Evolutionary conservation across 1,140 invertebrate species (phyloP).

Genomic region (Sycophaga agraensis): DNA sequence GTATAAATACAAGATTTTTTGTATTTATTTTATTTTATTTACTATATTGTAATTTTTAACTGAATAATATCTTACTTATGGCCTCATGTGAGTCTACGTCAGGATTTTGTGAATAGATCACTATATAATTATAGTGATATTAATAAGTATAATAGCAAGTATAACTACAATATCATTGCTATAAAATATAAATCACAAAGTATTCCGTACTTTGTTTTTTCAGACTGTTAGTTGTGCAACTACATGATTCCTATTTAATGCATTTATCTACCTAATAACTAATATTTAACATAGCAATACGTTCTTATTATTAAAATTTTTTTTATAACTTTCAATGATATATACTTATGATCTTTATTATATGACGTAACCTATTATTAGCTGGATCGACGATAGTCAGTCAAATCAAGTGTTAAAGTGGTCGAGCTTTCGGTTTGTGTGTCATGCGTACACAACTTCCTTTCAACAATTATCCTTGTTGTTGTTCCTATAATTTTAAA

Average conservation of each 20-base stretch:
- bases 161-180: too few relatives aligned
- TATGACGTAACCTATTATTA: constrained; percentile 12
- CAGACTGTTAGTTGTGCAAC: constrained; percentile 48
- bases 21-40: too few relatives aligned
- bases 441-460: constrained; percentile 3
- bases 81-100: too few relatives aligned
- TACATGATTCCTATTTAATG: constrained; percentile 47
- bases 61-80: too few relatives aligned
- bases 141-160: too few relatives aligned
- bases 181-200: not conserved
- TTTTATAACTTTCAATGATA: constrained; percentile 16
- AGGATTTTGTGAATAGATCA: too few relatives aligned
- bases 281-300: constrained; percentile 27
- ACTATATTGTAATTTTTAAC: too few relatives aligned
- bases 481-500: constrained; percentile 25
- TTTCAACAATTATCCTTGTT: constrained; percentile 28
- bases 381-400: constrained; percentile 11
- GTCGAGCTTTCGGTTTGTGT: constrained; percentile 14
- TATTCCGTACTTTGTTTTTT: constrained; percentile 36
- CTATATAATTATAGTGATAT: too few relatives aligned
- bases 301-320: not conserved
- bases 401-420: not conserved
- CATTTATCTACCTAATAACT: constrained; percentile 47
- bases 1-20: too few relatives aligned
- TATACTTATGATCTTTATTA: constrained; percentile 32